Base-by-base conservation (phyloP, 2,113 vertebrate species). In the Coryphaenoides rupestris region DNA sequence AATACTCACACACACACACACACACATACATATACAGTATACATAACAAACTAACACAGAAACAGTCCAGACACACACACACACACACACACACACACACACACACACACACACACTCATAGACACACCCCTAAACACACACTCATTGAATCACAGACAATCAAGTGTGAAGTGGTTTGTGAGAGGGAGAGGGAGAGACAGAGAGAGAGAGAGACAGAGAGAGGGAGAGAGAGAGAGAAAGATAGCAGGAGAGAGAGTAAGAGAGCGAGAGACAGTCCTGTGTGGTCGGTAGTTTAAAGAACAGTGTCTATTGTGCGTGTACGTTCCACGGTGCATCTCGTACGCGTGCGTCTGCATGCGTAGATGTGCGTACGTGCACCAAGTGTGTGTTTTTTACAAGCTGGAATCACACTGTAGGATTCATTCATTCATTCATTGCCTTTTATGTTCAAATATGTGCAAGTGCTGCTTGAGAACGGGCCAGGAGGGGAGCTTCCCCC, bases 141-240 rank as follows among this genome's bases (percentile, higher is more conserved):
- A n/a, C 26, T 57, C 54, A 46, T 19, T 46, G 21, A 52, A 28
- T 45, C 40, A 64, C 40, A 53, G 3, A 58, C 54, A 45, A 64
- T 57, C 60, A 24, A 19, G 19, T 26, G 24, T 26, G 24, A 3
- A 26, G 24, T 26, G 24, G 24, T 26, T n/a, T n/a, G n/a, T n/a
- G n/a, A n/a, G 24, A 33, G 5, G 13, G 33, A 40, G 33, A 40
- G 33, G 13, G 33, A 40, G 5, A 40, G 33, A 40, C 5, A 33
- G 28, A 3, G 6, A 55, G 19, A 22, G 19, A 6, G n/a, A 26
- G 28, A 52, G 46, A 17, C 24, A 54, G 19, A 56, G 50, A 7
- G 54, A n/a, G 24, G 21, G 14, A 47, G 19, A 17, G 63, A 58
- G 58, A 19, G 23, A 49, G 53, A 50, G 49, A 4, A 19, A 19